Conservation (phyloP, 1,140 invertebrate species). For the Anastrepha ludens region DNA sequence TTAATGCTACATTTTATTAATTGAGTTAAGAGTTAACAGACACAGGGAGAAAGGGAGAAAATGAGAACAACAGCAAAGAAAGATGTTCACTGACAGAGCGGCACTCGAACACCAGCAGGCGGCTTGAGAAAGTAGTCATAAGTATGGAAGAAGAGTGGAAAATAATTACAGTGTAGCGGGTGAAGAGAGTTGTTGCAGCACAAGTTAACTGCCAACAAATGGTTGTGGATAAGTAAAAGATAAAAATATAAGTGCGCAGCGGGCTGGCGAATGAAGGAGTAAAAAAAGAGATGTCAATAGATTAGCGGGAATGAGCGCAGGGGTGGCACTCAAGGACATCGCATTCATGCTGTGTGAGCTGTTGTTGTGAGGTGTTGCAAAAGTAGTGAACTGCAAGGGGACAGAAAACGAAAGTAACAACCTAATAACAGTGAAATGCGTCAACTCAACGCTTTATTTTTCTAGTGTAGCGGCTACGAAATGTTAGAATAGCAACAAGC, state of each 20-base stretch:
- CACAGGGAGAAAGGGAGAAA: neutral
- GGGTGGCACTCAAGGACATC: neutral
- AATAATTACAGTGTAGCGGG: neutral
- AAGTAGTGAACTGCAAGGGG: neutral
- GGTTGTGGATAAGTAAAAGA: neutral
- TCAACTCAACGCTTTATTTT: neutral
- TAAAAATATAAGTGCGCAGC: neutral
- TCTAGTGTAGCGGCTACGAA: too few species aligned
- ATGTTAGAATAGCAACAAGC: too few species aligned
- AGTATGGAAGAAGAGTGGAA: too few species aligned
- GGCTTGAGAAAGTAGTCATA: neutral
- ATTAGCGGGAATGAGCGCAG: neutral
- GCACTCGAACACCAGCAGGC: neutral
- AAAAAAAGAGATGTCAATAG: neutral
- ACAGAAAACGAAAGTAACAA: neutral
- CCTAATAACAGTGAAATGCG: conserved; percentile 6
- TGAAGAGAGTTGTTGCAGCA: neutral
- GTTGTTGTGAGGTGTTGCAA: neutral
- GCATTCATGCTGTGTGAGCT: neutral
- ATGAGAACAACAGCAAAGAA: neutral
- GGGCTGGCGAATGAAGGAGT: neutral
- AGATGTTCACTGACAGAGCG: conserved; percentile 7
- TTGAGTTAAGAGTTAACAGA: conserved; percentile 49
- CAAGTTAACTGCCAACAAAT: conserved; percentile 25
- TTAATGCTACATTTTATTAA: conserved; percentile 35